Base-by-base conservation (phyloP, 2,113 vertebrate genomes). In the Sorex araneus region DNA sequence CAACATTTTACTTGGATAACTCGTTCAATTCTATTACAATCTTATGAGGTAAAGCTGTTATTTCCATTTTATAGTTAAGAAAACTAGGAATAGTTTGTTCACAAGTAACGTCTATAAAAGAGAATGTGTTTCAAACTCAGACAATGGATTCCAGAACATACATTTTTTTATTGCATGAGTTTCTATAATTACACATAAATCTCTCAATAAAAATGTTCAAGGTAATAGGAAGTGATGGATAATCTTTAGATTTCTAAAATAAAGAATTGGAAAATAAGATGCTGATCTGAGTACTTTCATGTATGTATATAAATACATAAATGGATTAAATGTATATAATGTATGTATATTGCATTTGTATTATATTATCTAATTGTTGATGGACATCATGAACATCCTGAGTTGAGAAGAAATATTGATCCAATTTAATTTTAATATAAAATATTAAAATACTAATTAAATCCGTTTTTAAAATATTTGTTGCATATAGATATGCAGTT, bases 231-330 rank as follows among this genome's bases (percentile, higher is more conserved):
- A 78, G 21, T 81, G 78, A 91, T n/a, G 84, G 27, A 30, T 19
- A 63, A 66, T 84, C 7, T 79, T 96, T 91, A 70, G 2, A 84
- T 50, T 47, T 25, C n/a, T 64, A 80, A 86, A 84, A 6, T 12
- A 74, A 50, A 21, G 40, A 4, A 27, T 69, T 12, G 2, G 1
- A 89, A 70, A 63, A n/a, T 23, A 21, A 23, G 57, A 60, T 88
- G 30, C 8, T 60, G 19, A 36, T 0, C 0, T 92, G 2, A 85
- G 11, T 28, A 66, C 28, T 30, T 28, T 11, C 10, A 2, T 30
- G 4, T 12, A 28, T 66, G 10, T 4, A 1, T 60, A 50, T 63
- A 63, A 63, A 63, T 63, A 63, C 8, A 66, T 66, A 28, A 28
- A 28, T 10, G 8, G 30, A 7, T 25, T 66, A 66, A 28, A 66